Percentiles rank a stretch among this genome's conserved stretches.
Conservation (phyloP, 2,888 invertebrate genomes). For the Tachina lurida region DNA sequence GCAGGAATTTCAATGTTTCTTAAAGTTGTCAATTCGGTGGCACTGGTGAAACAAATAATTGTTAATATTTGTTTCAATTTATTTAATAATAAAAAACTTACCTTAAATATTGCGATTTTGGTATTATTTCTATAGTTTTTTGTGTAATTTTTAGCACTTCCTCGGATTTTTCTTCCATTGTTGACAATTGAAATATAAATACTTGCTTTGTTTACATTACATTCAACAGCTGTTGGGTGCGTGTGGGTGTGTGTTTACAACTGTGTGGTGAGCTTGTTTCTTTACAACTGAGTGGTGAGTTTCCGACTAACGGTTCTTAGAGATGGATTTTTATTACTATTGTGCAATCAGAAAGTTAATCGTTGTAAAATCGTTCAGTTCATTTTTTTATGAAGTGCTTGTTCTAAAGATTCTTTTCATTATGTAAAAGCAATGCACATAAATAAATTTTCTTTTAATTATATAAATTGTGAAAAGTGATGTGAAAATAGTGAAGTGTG, state of each 20-base stretch:
- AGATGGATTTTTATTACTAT: neutral
- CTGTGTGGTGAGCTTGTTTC: neutral
- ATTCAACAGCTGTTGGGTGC: constrained; percentile 11
- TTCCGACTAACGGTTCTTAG: neutral
- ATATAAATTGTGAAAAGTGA: no score
- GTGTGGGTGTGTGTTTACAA: neutral
- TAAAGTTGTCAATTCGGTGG: constrained; percentile 74
- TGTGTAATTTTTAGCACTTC: constrained; percentile 28
- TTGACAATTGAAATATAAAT: no score
- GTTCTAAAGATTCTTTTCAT: no score
- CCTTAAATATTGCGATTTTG: constrained; percentile 76
- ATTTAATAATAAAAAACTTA: constrained; percentile 54
- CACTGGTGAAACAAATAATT: constrained; percentile 68
- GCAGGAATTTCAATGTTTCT: constrained; percentile 75
- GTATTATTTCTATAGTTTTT: constrained; percentile 73
- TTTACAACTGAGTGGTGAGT: neutral
- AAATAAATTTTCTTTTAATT: neutral
- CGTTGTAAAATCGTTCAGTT: neutral
- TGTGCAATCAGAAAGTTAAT: neutral
- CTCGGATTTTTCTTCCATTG: constrained; percentile 11
- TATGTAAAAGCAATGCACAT: no score
- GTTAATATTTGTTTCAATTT: neutral
- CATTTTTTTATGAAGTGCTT: no score
- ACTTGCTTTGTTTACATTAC: constrained; percentile 51
- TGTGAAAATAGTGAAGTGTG: no score